These are phyloP conservation scores for Oreochromis grahami DNA, from an alignment of 2,797 vertebrate species.

Conservation along the genomic window DNA sequence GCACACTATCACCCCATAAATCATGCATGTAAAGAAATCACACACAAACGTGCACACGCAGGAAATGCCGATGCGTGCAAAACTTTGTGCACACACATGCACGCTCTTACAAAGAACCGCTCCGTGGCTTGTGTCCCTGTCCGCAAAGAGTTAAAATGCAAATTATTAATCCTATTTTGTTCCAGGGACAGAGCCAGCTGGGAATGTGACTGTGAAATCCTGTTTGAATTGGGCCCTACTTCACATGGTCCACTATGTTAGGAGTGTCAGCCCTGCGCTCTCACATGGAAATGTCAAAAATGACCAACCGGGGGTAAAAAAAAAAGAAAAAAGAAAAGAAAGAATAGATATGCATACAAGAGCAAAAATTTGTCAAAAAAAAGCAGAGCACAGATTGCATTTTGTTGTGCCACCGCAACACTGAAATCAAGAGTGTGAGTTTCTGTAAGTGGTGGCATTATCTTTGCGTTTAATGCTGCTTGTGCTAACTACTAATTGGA, in stretches of 20 bases:
- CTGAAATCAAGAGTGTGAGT: not conserved
- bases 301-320: not conserved
- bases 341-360: not conserved
- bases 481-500: conserved; percentile 5
- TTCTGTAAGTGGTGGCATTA: not conserved
- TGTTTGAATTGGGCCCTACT: conserved; percentile 53
- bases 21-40: conserved; percentile 44
- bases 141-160: conserved; percentile 67
- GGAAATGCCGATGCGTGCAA: not conserved
- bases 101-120: conserved; percentile 40
- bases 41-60: not conserved
- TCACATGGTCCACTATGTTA: conserved; percentile 36
- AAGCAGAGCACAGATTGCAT: not conserved
- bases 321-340: not conserved
- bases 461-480: conserved; percentile 15
- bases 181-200: conserved; percentile 46
- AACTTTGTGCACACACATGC: conserved; percentile 5
- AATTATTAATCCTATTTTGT: conserved; percentile 67
- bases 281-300: conserved; percentile 32
- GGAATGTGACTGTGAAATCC: conserved; percentile 62
- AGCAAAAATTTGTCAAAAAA: not conserved
- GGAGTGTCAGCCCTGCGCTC: not conserved
- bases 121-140: conserved; percentile 29
- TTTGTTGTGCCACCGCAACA: not conserved
- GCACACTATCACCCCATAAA: conserved; percentile 36